phyloP scores from a whole-genome alignment of 2,888 invertebrate species.

The Apotomis turbidana region DNA sequence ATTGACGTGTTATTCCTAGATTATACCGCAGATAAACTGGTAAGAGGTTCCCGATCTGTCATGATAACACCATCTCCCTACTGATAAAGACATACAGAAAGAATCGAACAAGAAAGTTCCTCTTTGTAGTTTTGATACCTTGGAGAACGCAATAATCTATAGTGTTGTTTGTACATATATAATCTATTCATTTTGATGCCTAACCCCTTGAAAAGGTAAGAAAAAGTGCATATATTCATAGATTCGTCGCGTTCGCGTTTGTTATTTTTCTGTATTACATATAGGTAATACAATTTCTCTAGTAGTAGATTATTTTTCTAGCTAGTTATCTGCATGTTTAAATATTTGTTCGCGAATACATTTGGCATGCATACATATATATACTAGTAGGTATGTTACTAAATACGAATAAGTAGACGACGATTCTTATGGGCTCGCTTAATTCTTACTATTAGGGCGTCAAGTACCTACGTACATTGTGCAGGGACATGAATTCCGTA shows the following conservation, averaged over 20 bases:
- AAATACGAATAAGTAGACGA: too few relatives aligned
- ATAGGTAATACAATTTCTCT: not conserved
- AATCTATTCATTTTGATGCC: constrained; percentile 54
- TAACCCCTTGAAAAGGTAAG: constrained; percentile 67
- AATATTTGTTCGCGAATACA: too few relatives aligned
- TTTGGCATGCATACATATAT: too few relatives aligned
- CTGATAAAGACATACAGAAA: constrained; percentile 48
- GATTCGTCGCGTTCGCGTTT: not conserved
- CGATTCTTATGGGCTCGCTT: too few relatives aligned
- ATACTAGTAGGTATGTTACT: too few relatives aligned
- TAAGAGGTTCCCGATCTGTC: constrained; percentile 71
- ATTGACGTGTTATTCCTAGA: constrained; percentile 76
- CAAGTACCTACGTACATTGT: too few relatives aligned
- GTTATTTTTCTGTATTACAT: not conserved
- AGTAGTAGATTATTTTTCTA: too few relatives aligned
- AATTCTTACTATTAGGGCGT: too few relatives aligned
- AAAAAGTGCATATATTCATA: not conserved
- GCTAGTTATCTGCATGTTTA: too few relatives aligned
- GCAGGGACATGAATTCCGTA: too few relatives aligned
- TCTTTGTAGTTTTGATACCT: constrained; percentile 36
- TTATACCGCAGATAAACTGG: constrained; percentile 55
- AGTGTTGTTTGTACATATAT: constrained; percentile 44
- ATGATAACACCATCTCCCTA: constrained; percentile 61
- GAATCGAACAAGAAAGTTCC: constrained; percentile 34
- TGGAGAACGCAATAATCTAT: constrained; percentile 25